phyloP scores from a whole-genome alignment of 2,113 vertebrate genomes.

The Accipiter cooperii region DNA sequence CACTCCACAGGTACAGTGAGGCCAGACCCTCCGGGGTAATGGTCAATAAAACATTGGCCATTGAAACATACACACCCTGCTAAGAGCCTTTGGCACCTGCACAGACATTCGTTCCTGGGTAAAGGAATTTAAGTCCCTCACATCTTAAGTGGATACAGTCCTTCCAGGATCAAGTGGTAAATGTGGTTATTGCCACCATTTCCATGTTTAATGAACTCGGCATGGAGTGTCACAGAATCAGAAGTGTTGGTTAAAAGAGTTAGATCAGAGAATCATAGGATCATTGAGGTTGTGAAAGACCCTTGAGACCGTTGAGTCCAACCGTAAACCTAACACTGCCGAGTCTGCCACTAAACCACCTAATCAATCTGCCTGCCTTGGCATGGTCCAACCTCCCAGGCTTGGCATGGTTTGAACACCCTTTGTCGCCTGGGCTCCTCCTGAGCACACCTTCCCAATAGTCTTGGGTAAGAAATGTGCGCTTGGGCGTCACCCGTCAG shows the following conservation, averaged over 20 bases:
- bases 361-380: neutral
- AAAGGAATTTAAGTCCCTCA: neutral
- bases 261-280: neutral
- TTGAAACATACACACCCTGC: neutral
- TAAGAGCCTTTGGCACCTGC: neutral
- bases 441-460: neutral
- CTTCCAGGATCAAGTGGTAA: neutral
- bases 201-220: neutral
- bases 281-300: neutral
- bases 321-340: neutral
- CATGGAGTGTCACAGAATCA: neutral
- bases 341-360: neutral
- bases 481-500: neutral
- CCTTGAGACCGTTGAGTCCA: neutral
- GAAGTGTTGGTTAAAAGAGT: neutral
- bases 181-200: neutral
- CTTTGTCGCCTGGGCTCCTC: neutral
- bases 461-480: neutral
- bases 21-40: neutral
- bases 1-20: neutral
- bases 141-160: rapidly evolving
- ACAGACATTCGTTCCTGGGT: neutral
- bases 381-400: neutral
- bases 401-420: neutral
- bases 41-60: neutral